phyloP scores from a whole-genome alignment of 2,888 invertebrate genomes.

The Polymixis flavicincta region DNA sequence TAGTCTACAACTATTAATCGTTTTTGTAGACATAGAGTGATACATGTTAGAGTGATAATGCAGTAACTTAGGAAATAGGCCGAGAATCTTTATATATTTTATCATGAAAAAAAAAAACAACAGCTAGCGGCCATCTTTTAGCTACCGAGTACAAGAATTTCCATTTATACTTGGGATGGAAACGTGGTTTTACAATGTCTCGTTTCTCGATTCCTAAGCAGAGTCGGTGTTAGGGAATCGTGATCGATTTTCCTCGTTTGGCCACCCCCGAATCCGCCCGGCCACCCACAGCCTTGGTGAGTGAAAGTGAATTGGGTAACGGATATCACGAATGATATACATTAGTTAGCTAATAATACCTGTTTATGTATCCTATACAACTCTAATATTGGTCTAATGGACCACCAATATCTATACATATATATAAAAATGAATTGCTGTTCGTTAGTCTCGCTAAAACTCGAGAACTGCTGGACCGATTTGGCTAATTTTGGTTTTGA shows the following conservation, averaged over 20 bases:
- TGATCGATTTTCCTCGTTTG: conserved; percentile 68
- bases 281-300: conserved; percentile 23
- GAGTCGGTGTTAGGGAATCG: conserved; percentile 52
- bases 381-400: conserved; percentile 8
- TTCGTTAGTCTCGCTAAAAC: too few species aligned
- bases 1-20: neutral
- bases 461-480: too few species aligned
- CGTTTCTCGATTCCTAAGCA: conserved; percentile 12
- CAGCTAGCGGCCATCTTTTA: neutral
- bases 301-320: conserved; percentile 44
- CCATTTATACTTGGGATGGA: neutral
- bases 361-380: neutral
- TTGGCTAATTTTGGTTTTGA: too few species aligned
- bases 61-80: neutral
- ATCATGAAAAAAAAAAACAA: neutral
- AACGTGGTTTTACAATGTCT: conserved; percentile 24
- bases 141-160: neutral
- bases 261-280: conserved; percentile 43
- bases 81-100: too few species aligned
- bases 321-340: conserved; percentile 50
- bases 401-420: neutral
- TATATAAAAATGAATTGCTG: too few species aligned
- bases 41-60: neutral
- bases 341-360: conserved; percentile 38
- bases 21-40: neutral